Percentiles rank a stretch among this genome's conserved stretches.
Evolutionary conservation across 2,797 vertebrate genomes (phyloP).

Genomic region (Gadopsis marmoratus): DNA sequence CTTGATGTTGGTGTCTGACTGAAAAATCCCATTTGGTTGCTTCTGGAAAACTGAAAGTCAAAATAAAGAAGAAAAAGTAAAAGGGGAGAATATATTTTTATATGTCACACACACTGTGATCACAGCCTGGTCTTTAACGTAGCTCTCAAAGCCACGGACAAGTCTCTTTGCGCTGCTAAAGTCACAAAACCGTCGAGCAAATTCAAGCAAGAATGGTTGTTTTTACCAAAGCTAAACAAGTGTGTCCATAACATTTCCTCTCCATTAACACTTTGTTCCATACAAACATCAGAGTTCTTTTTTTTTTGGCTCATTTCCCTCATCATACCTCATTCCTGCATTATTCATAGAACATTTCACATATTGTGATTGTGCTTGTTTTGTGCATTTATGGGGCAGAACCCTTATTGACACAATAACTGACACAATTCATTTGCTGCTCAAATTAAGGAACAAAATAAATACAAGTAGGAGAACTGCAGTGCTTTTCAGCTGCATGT

Average conservation of each 20-base stretch:
- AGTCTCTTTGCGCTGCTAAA: constrained; percentile 19
- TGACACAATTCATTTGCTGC: constrained; percentile 45
- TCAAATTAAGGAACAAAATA: constrained; percentile 36
- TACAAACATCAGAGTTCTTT: constrained; percentile 5
- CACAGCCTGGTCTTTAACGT: constrained; percentile 22
- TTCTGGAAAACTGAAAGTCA: constrained; percentile 32
- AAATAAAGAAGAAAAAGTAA: constrained; percentile 40
- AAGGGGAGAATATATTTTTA: constrained; percentile 33
- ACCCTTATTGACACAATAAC: constrained; percentile 33
- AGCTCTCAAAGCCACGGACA: constrained; percentile 9
- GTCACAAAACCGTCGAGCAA: constrained; percentile 28
- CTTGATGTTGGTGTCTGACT: constrained; percentile 2
- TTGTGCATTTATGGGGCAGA: constrained; percentile 22
- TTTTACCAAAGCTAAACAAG: constrained; percentile 17
- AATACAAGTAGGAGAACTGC: constrained; percentile 5
- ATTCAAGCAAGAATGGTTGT: constrained; percentile 7
- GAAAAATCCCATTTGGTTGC: constrained; percentile 20
- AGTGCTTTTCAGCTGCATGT: constrained; percentile 2
- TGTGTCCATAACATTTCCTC: constrained; percentile 35
- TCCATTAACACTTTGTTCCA: constrained; percentile 30
- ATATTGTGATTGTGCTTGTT: constrained; percentile 28
- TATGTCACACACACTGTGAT: constrained; percentile 36
- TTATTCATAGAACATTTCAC: constrained; percentile 49
- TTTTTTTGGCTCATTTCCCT: constrained; percentile 53
- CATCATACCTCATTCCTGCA: constrained; percentile 22